These are phyloP conservation scores for Agrotis puta DNA, from an alignment of 2,888 invertebrate genomes.

Conservation along the genomic window DNA sequence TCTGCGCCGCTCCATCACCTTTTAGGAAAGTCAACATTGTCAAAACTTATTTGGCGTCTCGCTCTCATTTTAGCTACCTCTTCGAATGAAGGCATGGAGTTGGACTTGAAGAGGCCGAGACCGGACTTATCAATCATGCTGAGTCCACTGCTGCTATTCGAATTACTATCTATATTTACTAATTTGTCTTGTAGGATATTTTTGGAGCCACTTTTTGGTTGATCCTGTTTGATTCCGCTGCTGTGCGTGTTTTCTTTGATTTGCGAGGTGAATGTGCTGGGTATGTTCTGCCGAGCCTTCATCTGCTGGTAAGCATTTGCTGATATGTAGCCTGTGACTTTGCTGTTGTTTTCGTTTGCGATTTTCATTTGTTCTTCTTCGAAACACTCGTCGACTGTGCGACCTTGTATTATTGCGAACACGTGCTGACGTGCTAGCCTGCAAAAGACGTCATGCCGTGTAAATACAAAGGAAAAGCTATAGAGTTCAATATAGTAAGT, in stretches of 20 bases:
- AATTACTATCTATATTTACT: constrained; percentile 85
- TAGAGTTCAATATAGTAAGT: no score
- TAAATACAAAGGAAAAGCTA: constrained; percentile 12
- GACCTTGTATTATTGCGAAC: constrained; percentile 92
- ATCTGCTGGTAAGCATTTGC: constrained; percentile 84
- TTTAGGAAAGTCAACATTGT: constrained; percentile 88
- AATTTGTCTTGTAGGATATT: constrained; percentile 88
- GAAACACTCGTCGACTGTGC: constrained; percentile 92
- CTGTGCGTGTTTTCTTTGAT: constrained; percentile 86
- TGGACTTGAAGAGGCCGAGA: constrained; percentile 81
- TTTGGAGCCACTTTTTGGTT: constrained; percentile 79
- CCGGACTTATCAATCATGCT: constrained; percentile 79
- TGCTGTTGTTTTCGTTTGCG: constrained; percentile 77
- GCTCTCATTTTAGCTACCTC: constrained; percentile 89
- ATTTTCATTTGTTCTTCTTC: constrained; percentile 84
- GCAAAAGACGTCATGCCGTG: constrained; percentile 50
- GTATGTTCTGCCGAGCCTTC: constrained; percentile 71
- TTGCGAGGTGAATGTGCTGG: constrained; percentile 76
- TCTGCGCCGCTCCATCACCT: constrained; percentile 76
- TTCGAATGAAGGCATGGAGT: constrained; percentile 87
- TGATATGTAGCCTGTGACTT: constrained; percentile 89
- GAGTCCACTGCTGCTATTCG: constrained; percentile 81
- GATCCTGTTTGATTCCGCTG: constrained; percentile 76
- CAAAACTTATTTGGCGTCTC: constrained; percentile 92
- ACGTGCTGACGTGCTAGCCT: constrained; percentile 93